Evolutionary conservation across 1,140 invertebrate genomes (phyloP), one percentile per base, ranked within the genome.

Genomic region (Musca vetustissima): DNA sequence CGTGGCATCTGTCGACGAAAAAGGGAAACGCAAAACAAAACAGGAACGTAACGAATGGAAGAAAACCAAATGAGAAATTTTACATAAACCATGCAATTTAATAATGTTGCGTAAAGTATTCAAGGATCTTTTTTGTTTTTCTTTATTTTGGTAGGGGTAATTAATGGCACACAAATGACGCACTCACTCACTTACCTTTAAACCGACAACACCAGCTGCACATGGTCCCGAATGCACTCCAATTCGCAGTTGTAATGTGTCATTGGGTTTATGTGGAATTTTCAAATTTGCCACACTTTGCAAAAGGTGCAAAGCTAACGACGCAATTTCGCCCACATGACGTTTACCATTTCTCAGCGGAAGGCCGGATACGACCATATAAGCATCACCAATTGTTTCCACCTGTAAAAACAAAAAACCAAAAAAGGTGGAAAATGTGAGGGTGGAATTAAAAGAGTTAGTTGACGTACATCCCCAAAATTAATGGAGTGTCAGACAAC

Each of bases 361-460:
- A 68, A 96, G 85, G 1, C 95, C 96, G 17, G 93, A 93, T 17
- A 95, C 95, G 3, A 97, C 79, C 94, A 97, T 96, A 82, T 98
- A 98, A 2, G 95, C 95, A 82, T 97, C 95, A 1, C 95, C 95
- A 72, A 98, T 98, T 0, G 95, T 98, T 84, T 98, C 95, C 59
- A 96, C 93, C 92, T 93, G 73, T 17, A 43, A 13, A 15, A 69
- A 6, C 2, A n/a, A 67, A 28, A 17, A 8, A 24, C 13, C 0
- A 28, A 28, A n/a, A n/a, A n/a, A n/a, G n/a, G n/a, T n/a, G n/a
- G n/a, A n/a, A 2, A 53, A 36, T 13, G 6, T n/a, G 19, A 8
- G 4, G 79, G 17, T 32, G 55, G 1, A 19, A 52, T 8, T 7
- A 1, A 1, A 8, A 13, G 36, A 43, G 36, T 43, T 43, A 43